Evolutionary conservation across 2,113 vertebrate genomes (phyloP).

Genomic region (Tragulus kanchil): DNA sequence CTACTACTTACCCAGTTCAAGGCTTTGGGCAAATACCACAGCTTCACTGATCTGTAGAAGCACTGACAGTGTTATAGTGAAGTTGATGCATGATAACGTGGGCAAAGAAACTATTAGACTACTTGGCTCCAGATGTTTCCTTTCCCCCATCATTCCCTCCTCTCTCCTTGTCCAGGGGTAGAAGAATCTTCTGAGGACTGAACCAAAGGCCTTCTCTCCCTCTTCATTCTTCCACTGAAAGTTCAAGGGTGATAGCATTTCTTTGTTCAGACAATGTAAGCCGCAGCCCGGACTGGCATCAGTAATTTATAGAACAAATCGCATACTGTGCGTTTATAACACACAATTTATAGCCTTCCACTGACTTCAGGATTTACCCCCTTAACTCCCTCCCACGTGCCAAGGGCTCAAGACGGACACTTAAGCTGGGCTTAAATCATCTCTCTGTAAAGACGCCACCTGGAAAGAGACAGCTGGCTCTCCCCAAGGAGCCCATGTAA

Average conservation of each 20-base stretch:
- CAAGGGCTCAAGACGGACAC: conserved; percentile 35
- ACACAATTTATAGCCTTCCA: conserved; percentile 33
- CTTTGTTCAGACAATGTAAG: conserved; percentile 57
- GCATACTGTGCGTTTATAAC: conserved; percentile 60
- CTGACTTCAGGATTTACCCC: conserved; percentile 43
- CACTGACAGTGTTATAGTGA: not conserved
- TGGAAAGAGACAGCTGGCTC: not conserved
- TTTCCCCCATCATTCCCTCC: not conserved
- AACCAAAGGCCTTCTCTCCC: not conserved
- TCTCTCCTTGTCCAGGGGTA: not conserved
- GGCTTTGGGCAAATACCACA: not conserved
- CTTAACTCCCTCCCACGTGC: conserved; percentile 1
- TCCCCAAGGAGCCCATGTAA: not conserved
- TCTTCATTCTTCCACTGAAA: conserved; percentile 14
- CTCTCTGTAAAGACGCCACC: not conserved
- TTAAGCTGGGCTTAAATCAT: conserved; percentile 13
- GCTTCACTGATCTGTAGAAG: not conserved
- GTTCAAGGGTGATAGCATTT: conserved; percentile 57
- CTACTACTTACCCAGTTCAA: not conserved
- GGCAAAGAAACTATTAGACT: not conserved
- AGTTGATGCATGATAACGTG: not conserved
- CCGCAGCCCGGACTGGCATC: conserved; percentile 9
- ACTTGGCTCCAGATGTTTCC: not conserved
- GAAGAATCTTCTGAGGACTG: not conserved
- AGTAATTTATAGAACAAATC: conserved; percentile 70